Conservation (phyloP, 1,140 invertebrate genomes). For the Drosophila mauritiana region DNA sequence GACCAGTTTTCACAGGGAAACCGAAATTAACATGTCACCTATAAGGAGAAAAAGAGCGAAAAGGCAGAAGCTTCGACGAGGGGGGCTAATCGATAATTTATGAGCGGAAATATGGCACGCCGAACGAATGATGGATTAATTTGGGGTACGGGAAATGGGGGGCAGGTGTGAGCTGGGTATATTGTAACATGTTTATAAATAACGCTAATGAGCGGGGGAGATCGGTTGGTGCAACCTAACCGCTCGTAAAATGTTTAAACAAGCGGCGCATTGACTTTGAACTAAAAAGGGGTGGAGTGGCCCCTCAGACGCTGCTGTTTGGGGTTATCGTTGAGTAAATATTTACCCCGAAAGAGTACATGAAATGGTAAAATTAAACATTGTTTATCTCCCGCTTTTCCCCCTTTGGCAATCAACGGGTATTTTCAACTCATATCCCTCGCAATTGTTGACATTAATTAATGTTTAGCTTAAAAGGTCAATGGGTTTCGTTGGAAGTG, state of each 20-base stretch:
- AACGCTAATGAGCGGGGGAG: slow-evolving; percentile 63
- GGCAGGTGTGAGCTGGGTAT: slow-evolving; percentile 28
- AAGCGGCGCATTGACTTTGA: slow-evolving; percentile 70
- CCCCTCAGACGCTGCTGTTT: slow-evolving; percentile 45
- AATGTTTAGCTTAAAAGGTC: slow-evolving; percentile 27
- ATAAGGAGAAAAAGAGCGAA: slow-evolving; percentile 17
- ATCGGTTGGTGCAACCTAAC: neutral
- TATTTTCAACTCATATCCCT: slow-evolving; percentile 5
- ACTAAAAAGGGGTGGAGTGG: slow-evolving; percentile 11
- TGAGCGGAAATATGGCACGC: slow-evolving; percentile 66
- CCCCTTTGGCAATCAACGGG: slow-evolving; percentile 16
- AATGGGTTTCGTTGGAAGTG: neutral
- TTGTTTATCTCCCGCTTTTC: slow-evolving; percentile 48
- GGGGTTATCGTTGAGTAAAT: slow-evolving; percentile 69
- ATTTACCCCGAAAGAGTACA: slow-evolving; percentile 68
- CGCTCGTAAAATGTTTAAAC: slow-evolving; percentile 74
- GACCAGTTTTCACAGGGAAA: slow-evolving; percentile 48
- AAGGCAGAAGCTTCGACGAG: slow-evolving; percentile 25
- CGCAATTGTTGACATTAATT: slow-evolving; percentile 24
- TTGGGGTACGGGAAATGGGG: neutral
- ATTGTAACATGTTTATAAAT: slow-evolving; percentile 78
- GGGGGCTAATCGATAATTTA: slow-evolving; percentile 75
- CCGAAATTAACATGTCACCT: slow-evolving; percentile 68
- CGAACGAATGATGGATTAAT: slow-evolving; percentile 48
- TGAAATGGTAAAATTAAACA: slow-evolving; percentile 74